Base-by-base conservation (phyloP, 2,797 vertebrate genomes). In the Smutsia temminckii region DNA sequence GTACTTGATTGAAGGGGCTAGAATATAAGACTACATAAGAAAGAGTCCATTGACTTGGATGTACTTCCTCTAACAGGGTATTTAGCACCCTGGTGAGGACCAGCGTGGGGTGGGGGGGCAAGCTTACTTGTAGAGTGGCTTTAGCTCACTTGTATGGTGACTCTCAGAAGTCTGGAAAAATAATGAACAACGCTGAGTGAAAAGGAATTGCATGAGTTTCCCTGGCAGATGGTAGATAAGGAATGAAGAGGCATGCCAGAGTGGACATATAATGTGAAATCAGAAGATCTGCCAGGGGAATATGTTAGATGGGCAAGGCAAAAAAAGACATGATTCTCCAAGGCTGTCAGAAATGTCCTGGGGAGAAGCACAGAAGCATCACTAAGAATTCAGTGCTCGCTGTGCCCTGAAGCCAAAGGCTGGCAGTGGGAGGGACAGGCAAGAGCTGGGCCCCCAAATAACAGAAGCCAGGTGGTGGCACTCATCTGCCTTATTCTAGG, bases 71-170 rank as follows among this genome's bases (percentile, higher is more conserved):
- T 53, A 12, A 37, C 11, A 89, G 6, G 25, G 12, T 2, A 17
- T 57, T 93, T 66, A 34, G 59, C 1, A 53, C 2, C 7, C 42
- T 89, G 8, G 5, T 51, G 57, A 87, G 40, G 29, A 68, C 18
- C 8, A n/a, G 6, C 0, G 0, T 42, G 9, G 2, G 17, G 3
- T n/a, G n/a, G 37, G 37, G 29, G n/a, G 14, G 7, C 3, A 89
- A 79, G 29, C 0, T 75, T 64, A 66, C 20, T 64, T 57, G 8
- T 55, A 11, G 23, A 10, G 1, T 55, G 32, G 11, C n/a, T 11
- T 46, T 46, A 84, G 29, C 1, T 75, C 64, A 66, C 20, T 64
- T 55, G 8, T 61, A 13, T 16, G 10, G 1, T 55, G 32, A 9
- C 29, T 95, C 17, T 66, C 57, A 66, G 20, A 80, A 78, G 23